phyloP scores from a whole-genome alignment of 1,140 invertebrate species.

The Linepithema humile region DNA sequence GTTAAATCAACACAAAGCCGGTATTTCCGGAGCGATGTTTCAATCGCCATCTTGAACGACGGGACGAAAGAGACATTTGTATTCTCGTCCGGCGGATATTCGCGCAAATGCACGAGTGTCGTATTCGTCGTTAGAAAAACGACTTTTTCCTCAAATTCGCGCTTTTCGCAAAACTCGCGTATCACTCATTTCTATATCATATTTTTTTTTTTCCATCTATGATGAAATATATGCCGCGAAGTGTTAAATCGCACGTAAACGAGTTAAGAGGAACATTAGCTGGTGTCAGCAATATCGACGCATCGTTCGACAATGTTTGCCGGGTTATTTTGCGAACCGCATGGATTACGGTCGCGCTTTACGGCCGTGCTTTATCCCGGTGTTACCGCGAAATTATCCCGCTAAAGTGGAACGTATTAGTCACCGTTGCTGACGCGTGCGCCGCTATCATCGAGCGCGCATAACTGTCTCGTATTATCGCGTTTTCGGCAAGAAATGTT shows the following conservation, averaged over 20 bases:
- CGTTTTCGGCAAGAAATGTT: background rate
- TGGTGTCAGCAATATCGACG: background rate
- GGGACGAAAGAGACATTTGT: background rate
- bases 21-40: constrained; percentile 13
- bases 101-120: background rate
- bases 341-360: background rate
- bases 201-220: no score
- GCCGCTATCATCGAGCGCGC: background rate
- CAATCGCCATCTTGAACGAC: background rate
- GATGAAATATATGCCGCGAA: no score
- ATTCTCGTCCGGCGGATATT: background rate
- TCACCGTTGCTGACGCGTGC: background rate
- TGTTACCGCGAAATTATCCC: constrained; percentile 1
- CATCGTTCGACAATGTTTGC: constrained; percentile 23
- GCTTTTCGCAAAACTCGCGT: no score
- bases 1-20: constrained; percentile 68
- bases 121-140: background rate
- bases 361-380: background rate
- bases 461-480: constrained; percentile 1
- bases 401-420: constrained; percentile 19
- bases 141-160: background rate
- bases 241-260: background rate
- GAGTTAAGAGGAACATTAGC: background rate
- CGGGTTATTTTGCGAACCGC: constrained; percentile 4
- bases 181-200: no score